These are phyloP conservation scores for Muricea muricata DNA, from an alignment of 92 coral and sea anemone species.

Conservation along the genomic window DNA sequence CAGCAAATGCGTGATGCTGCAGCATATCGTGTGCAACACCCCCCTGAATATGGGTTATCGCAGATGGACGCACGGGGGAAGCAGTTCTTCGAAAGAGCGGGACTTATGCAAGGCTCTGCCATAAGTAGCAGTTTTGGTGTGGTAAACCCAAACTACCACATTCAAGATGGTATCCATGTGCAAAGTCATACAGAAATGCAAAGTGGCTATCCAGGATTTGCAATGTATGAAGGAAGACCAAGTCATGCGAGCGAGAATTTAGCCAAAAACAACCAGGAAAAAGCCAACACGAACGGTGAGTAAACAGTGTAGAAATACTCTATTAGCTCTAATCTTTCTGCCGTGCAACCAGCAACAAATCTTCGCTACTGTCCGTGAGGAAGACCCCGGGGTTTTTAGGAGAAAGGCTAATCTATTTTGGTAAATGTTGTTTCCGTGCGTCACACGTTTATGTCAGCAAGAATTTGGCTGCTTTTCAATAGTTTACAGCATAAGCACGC, in stretches of 20 bases:
- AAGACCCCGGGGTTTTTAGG: not conserved
- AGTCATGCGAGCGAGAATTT: not conserved
- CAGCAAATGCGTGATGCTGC: not conserved
- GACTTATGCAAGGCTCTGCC: slow-evolving; percentile 53
- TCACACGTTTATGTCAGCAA: not conserved
- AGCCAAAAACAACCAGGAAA: slow-evolving; percentile 27
- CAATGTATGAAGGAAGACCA: slow-evolving; percentile 15
- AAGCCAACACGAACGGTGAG: slow-evolving; percentile 27
- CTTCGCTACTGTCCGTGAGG: not conserved
- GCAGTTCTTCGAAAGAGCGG: slow-evolving; percentile 81
- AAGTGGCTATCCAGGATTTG: not conserved
- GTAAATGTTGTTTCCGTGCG: slow-evolving; percentile 28
- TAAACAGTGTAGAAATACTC: not conserved
- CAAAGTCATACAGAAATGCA: slow-evolving; percentile 28
- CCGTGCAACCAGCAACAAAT: not conserved
- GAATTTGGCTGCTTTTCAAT: slow-evolving; percentile 1
- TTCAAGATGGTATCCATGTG: not conserved
- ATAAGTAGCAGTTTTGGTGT: not conserved
- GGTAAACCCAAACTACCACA: not conserved
- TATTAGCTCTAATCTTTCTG: not conserved
- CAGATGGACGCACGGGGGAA: slow-evolving; percentile 36
- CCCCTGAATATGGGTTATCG: slow-evolving; percentile 23
- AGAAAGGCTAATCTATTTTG: slow-evolving; percentile 20
- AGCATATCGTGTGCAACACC: slow-evolving; percentile 23
- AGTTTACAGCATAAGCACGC: not conserved